Evolutionary conservation across 1,140 invertebrate species (phyloP), one percentile per base, ranked within the genome.

Genomic region (Caerostris extrusa): DNA sequence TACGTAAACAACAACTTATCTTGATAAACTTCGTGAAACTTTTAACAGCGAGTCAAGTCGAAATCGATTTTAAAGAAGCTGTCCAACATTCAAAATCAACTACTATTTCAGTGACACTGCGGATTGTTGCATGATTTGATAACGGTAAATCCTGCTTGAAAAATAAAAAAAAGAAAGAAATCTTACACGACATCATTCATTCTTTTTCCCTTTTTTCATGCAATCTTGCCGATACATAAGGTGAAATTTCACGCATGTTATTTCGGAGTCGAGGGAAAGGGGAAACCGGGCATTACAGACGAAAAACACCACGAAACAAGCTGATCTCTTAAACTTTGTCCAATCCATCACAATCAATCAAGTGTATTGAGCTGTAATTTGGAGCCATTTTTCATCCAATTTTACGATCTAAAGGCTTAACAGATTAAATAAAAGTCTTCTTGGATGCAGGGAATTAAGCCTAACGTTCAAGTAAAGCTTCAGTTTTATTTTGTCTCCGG

Each of bases 291-390:
- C 6, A 83, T 64, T 58, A n/a, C 8, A 19, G 8, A 8, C 4
- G 7, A 19, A 64, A 64, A 61, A 88, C n/a, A 10, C 12, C 50
- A 17, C 55, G 53, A n/a, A 64, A 64, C 61, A 17, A 64, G 8
- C 82, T 90, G 50, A 90, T 90, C 88, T 56, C 34, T 90, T 90
- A 90, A 90, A 90, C 64, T 71, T 55, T 55, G 14, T 12, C 17
- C 88, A 69, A 90, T 90, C 53, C 67, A 90, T 71, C 88, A 17
- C 88, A 71, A 90, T 90, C 64, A 69, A 90, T 90, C 88, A 90
- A 55, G 17, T 77, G 50, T 90, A 90, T 69, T 90, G 67, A 90
- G 67, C 88, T 77, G 12, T 56, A 90, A 90, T 57, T 69, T 69
- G 50, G 50, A 10, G 17, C 58, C n/a, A 57, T 90, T 90, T 71